phyloP scores from a whole-genome alignment of 2,113 vertebrate species.

The Meleagris gallopavo region DNA sequence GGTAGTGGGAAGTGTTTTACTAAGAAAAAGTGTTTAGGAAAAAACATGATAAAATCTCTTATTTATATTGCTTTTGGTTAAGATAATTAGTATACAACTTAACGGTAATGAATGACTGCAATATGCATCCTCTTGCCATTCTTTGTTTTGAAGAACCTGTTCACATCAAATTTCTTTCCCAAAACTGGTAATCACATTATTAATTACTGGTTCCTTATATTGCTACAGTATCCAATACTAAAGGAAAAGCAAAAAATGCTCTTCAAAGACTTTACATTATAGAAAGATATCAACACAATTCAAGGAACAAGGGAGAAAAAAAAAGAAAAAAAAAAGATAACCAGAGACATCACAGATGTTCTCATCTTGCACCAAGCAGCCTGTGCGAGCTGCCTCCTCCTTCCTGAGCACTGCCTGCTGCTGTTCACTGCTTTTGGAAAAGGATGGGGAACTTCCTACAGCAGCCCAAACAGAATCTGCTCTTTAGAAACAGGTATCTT shows the following conservation, averaged over 20 bases:
- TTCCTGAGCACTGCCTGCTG: not conserved
- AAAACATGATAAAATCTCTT: constrained; percentile 45
- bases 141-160: constrained; percentile 2
- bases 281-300: not conserved
- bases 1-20: not conserved
- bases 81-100: constrained; percentile 57
- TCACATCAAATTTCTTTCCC: constrained; percentile 36
- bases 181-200: constrained; percentile 31
- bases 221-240: no score
- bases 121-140: not conserved
- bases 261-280: not conserved
- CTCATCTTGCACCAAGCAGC: not conserved
- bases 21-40: constrained; percentile 52
- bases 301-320: not conserved
- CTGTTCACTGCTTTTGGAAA: not conserved
- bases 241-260: not conserved
- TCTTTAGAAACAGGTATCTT: not conserved
- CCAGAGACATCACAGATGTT: not conserved
- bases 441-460: rapidly evolving
- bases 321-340: not conserved
- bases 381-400: not conserved
- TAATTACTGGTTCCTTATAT: constrained; percentile 3
- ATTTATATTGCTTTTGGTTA: constrained; percentile 53
- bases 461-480: not conserved
- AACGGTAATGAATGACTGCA: constrained; percentile 54